phyloP scores from a whole-genome alignment of 2,113 vertebrate species.

The Serinus canaria region DNA sequence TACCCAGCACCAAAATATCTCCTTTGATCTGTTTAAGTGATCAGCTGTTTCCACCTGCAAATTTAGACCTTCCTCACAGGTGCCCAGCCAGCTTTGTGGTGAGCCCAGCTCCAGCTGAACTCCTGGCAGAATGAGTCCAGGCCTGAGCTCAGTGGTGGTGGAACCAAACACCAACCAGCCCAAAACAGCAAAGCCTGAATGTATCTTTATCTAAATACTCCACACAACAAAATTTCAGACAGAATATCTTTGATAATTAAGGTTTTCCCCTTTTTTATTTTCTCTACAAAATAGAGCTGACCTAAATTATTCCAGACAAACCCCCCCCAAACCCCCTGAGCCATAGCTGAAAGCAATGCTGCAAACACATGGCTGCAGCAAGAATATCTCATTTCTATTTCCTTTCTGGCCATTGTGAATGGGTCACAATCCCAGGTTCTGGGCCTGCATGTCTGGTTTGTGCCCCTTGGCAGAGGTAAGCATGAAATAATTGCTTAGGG shows the following conservation, averaged over 20 bases:
- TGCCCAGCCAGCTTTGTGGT: background rate
- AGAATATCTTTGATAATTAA: background rate
- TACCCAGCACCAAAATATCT: background rate
- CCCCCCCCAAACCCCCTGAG: background rate
- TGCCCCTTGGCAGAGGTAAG: background rate
- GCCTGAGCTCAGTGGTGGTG: background rate
- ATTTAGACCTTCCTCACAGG: background rate
- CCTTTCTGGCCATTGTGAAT: background rate
- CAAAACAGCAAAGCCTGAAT: background rate
- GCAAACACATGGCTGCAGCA: background rate
- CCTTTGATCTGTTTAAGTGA: background rate
- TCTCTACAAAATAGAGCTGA: background rate
- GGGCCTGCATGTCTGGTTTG: background rate
- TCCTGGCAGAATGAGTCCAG: background rate
- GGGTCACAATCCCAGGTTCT: background rate
- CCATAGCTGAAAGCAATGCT: background rate
- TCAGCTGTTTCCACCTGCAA: background rate
- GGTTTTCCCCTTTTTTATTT: background rate
- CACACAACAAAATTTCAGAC: background rate
- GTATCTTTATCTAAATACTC: background rate
- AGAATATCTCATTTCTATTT: background rate
- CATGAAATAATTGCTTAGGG: background rate
- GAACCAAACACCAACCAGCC: background rate
- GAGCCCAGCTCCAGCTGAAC: background rate
- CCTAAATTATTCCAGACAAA: background rate